Conservation (phyloP, 2,113 vertebrate species). For the Pica pica region DNA sequence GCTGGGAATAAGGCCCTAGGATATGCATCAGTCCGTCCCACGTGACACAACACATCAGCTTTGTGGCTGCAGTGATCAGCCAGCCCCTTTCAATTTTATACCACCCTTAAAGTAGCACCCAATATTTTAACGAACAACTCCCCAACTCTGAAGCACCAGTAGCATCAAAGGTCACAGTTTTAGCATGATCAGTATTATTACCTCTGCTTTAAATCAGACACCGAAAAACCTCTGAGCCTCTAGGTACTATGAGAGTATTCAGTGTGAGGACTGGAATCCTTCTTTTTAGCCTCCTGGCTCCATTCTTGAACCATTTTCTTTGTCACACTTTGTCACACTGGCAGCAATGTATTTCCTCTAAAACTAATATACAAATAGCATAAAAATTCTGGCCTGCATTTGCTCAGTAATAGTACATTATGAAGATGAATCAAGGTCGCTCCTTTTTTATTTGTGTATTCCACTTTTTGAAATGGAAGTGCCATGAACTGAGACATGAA, state of each 20-base stretch:
- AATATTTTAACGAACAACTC: neutral
- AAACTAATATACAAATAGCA: neutral
- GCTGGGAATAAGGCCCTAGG: neutral
- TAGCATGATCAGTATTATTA: neutral
- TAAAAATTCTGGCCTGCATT: neutral
- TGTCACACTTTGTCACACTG: neutral
- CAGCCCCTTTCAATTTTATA: neutral
- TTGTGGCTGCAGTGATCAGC: neutral
- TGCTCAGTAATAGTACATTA: neutral
- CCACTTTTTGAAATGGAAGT: neutral
- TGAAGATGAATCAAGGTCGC: neutral
- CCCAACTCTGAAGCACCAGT: neutral
- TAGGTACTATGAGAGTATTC: neutral
- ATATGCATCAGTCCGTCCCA: neutral
- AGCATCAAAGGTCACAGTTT: neutral
- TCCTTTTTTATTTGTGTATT: neutral
- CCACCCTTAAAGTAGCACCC: neutral
- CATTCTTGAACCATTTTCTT: neutral
- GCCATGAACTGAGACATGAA: neutral
- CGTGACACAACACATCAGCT: fast-evolving
- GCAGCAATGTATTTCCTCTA: neutral
- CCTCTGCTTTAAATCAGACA: neutral
- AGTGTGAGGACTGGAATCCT: neutral
- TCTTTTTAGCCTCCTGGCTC: neutral
- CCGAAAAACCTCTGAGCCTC: neutral